Percentiles rank a stretch among this genome's conserved stretches.
Conservation (phyloP, 2,113 vertebrate species). For the Microcebus lehilahytsara region DNA sequence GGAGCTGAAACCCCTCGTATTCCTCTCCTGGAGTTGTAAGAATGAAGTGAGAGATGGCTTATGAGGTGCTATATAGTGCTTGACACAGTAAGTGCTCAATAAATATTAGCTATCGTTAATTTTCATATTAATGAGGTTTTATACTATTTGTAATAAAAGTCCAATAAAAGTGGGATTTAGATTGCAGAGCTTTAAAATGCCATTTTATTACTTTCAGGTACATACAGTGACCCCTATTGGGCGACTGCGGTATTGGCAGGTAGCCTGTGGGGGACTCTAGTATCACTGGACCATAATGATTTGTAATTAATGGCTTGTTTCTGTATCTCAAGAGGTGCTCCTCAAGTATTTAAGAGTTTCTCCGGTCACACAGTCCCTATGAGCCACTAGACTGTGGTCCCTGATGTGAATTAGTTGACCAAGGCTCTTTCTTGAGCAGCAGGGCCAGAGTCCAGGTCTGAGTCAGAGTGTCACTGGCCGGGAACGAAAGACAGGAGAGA, state of each 20-base stretch:
- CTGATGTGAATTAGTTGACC: neutral
- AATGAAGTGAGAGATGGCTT: neutral
- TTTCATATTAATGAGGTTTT: constrained; percentile 36
- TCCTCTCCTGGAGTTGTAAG: neutral
- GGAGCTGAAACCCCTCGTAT: accelerated
- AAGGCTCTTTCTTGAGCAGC: neutral
- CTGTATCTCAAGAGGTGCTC: neutral
- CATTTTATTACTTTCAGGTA: constrained; percentile 13
- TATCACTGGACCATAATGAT: neutral
- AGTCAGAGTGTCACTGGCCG: neutral
- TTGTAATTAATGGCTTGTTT: neutral
- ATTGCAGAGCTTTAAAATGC: neutral
- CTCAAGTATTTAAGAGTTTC: neutral
- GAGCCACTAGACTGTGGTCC: neutral
- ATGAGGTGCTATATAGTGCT: too few relatives aligned
- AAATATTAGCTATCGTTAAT: constrained; percentile 23
- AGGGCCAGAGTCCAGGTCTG: neutral
- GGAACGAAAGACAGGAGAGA: neutral
- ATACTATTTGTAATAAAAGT: constrained; percentile 35
- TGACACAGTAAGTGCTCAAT: neutral
- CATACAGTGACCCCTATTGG: constrained; percentile 61
- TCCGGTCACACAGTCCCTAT: neutral
- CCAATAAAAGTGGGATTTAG: constrained; percentile 34
- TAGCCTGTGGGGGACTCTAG: neutral
- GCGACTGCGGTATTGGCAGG: neutral